Base-by-base conservation (phyloP, 2,888 invertebrate species). In the Lissonota sp. region DNA sequence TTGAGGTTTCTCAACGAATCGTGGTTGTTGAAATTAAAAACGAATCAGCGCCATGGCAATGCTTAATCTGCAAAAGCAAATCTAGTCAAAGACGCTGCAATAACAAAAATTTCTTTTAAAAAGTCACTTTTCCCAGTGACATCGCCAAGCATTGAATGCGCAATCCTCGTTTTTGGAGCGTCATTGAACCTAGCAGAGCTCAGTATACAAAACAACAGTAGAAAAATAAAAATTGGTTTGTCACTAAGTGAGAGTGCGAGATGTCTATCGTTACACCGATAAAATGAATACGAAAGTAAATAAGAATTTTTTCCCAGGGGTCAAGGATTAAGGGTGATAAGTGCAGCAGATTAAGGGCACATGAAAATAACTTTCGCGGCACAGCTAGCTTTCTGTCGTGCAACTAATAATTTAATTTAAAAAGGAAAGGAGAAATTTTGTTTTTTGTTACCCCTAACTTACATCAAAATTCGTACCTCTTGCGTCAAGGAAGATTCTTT, bases 391-490 rank as follows among this genome's bases (percentile, higher is more conserved):
- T 67, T 83, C 71, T 78, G 67, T 83, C 85, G 85, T 85, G 85
- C 85, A 85, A 83, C 84, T 84, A 84, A 67, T 83, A 76, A 53
- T 79, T 76, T 37, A 77, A 55, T 53, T 63, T 73, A 55, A 73
- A 63, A 63, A 51, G 39, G 40, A 39, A n/a, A 60, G n/a, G 5
- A 26, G 26, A 16, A 40, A 39, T 60, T 40, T 10, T 10, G 12
- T 51, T 14, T n/a, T 55, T 55, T 85, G 84, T 87, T 81, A 79
- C 86, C 84, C 87, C 89, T 86, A 90, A 91, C 91, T 91, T 91
- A 91, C 91, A 89, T 91, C 88, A 87, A 88, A 86, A 88, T 76
- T 88, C 83, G 85, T 86, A 88, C 88, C 87, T 86, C 87, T 88
- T 82, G 89, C 87, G 85, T 80, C 76, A 87, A 87, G 88, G 88